A percentile compares a stretch with the other conserved stretches of the same genome.
Evolutionary conservation across 2,113 vertebrate genomes (phyloP).

Genomic region (Sylvia atricapilla): DNA sequence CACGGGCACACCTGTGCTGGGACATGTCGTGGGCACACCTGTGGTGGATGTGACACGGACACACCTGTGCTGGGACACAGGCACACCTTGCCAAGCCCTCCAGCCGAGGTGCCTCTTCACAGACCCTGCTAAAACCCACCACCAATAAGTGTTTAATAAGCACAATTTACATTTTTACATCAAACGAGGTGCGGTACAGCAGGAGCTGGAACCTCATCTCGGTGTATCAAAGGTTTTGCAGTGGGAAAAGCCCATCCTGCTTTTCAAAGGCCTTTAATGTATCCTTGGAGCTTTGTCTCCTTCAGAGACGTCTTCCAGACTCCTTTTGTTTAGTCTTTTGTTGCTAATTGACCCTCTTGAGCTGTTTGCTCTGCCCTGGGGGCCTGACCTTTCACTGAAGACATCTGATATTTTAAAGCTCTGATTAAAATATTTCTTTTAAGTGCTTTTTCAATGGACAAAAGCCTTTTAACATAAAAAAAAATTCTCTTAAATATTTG

Average conservation of each 20-base stretch:
- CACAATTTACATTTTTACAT: background rate
- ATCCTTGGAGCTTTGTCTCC: background rate
- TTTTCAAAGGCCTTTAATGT: background rate
- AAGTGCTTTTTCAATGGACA: background rate
- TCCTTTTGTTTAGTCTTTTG: constrained; percentile 13
- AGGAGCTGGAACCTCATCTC: background rate
- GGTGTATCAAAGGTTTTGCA: background rate
- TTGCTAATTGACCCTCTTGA: constrained; percentile 47
- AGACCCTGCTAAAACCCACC: background rate
- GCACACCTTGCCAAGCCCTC: background rate
- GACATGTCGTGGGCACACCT: no score
- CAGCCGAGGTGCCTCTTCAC: background rate
- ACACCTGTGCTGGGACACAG: rapidly evolving
- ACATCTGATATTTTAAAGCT: constrained; percentile 9
- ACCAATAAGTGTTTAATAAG: background rate
- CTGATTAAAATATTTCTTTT: constrained; percentile 30
- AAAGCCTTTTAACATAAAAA: background rate
- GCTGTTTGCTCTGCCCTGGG: constrained; percentile 12
- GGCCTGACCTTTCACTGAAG: constrained; percentile 25
- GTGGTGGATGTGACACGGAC: no score
- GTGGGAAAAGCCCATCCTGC: background rate
- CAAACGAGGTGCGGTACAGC: background rate
- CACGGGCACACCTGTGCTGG: no score
- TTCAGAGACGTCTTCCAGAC: background rate
- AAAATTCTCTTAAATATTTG: background rate